A percentile compares a stretch with the other conserved stretches of the same genome.
phyloP scores from a whole-genome alignment of 30 jellyfish, hydroid and myxozoan genomes.

The Hydra vulgaris region DNA sequence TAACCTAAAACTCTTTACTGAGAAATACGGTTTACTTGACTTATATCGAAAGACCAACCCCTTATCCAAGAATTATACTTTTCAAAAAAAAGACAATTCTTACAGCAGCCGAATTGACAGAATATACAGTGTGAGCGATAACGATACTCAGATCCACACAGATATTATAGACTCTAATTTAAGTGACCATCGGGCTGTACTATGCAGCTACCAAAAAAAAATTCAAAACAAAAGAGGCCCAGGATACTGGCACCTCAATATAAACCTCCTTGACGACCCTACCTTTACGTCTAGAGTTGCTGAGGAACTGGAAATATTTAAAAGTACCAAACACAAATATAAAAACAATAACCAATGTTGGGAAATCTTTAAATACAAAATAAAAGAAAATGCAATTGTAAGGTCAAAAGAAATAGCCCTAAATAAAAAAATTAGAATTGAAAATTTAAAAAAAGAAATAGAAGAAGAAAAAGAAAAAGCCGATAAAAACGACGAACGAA shows the following conservation, averaged over 20 bases:
- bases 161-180: too few species aligned
- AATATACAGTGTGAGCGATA: not conserved
- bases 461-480: not conserved
- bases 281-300: not conserved
- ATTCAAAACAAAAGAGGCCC: not conserved
- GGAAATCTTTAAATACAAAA: not conserved
- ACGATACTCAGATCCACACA: too few species aligned
- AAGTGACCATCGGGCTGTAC: not conserved
- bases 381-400: not conserved
- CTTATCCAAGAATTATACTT: not conserved
- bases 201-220: not conserved
- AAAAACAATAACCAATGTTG: not conserved
- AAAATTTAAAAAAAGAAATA: not conserved
- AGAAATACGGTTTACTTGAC: not conserved
- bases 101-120: not conserved
- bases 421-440: not conserved
- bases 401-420: not conserved
- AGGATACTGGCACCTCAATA: not conserved
- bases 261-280: not conserved
- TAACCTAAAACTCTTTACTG: not conserved
- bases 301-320: not conserved
- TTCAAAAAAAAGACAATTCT: too few species aligned
- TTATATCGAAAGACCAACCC: not conserved
- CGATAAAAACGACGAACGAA: not conserved
- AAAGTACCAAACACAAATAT: not conserved